These are phyloP conservation scores for Melanerpes formicivorus DNA, from an alignment of 2,113 vertebrate genomes.

Conservation along the genomic window DNA sequence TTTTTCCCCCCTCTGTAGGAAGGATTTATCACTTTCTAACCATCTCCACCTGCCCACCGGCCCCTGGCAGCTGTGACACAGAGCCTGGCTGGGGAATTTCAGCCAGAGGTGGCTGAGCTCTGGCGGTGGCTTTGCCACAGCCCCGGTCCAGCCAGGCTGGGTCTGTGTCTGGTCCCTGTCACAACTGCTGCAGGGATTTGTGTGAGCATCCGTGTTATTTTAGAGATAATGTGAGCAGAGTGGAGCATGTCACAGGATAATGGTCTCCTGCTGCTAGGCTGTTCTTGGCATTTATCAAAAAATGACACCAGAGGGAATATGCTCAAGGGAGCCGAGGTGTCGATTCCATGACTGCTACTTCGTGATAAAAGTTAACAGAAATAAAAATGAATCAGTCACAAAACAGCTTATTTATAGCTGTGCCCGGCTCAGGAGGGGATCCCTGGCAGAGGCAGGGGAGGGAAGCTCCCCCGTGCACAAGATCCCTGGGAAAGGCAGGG, in stretches of 20 bases:
- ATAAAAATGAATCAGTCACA: conserved; percentile 56
- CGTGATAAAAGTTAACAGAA: conserved; percentile 62
- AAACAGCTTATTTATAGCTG: conserved; percentile 48
- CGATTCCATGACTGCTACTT: conserved; percentile 53
- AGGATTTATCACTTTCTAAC: background rate
- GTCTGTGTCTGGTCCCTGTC: conserved; percentile 21
- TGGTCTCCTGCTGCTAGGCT: conserved; percentile 62
- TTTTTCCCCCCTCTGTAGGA: rapidly evolving
- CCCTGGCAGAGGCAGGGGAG: background rate
- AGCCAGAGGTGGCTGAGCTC: background rate
- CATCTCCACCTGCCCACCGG: background rate
- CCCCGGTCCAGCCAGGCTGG: background rate
- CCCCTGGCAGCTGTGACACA: background rate
- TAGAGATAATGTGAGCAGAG: conserved; percentile 68
- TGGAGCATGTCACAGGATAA: conserved; percentile 65
- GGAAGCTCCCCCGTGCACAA: rapidly evolving
- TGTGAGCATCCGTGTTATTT: conserved; percentile 60
- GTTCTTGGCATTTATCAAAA: conserved; percentile 70
- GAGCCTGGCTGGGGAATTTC: background rate
- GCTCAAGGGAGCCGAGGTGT: conserved; percentile 58
- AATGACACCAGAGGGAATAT: conserved; percentile 66
- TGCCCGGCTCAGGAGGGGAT: conserved; percentile 21
- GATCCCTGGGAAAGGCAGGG: background rate
- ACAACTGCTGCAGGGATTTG: conserved; percentile 18
- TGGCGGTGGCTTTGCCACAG: rapidly evolving